These are phyloP conservation scores for Drosophila suboccidentalis DNA, from an alignment of 2,888 invertebrate species.

Conservation along the genomic window DNA sequence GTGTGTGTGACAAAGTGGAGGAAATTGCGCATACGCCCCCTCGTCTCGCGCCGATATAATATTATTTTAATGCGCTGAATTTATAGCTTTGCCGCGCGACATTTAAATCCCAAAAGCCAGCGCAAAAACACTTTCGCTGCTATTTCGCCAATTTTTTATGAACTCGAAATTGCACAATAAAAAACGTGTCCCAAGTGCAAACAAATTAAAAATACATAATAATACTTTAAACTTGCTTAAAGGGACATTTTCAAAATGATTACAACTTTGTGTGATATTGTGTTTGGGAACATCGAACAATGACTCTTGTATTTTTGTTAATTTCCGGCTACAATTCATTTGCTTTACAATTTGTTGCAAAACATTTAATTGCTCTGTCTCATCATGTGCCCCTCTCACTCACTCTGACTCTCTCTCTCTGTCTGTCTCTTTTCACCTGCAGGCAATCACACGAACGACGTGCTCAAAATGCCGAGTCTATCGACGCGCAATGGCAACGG, in stretches of 20 bases:
- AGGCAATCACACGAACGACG: constrained; percentile 85
- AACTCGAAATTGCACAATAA: constrained; percentile 1
- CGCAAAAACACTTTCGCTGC: constrained; percentile 46
- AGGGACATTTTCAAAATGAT: neutral
- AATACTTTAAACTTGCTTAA: neutral
- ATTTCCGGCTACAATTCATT: constrained; percentile 73
- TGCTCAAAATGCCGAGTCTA: constrained; percentile 86
- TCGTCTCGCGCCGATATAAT: constrained; percentile 48
- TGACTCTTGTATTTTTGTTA: constrained; percentile 54
- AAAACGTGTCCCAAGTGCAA: neutral
- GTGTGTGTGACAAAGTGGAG: constrained; percentile 26
- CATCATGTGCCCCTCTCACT: constrained; percentile 5
- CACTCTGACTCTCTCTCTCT: constrained; percentile 1
- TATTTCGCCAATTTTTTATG: constrained; percentile 30
- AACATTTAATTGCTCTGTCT: constrained; percentile 78
- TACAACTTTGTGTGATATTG: neutral
- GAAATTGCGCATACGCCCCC: constrained; percentile 51
- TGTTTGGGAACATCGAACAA: constrained; percentile 44
- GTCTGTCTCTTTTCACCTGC: constrained; percentile 52
- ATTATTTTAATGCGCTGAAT: constrained; percentile 76
- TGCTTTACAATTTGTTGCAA: constrained; percentile 73
- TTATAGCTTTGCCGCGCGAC: constrained; percentile 57
- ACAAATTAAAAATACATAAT: neutral
- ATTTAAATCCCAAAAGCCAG: constrained; percentile 37
- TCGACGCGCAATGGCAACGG: constrained; percentile 85